These are phyloP conservation scores for Drosophila ercepeae DNA, from an alignment of 1,140 invertebrate species.

Conservation along the genomic window DNA sequence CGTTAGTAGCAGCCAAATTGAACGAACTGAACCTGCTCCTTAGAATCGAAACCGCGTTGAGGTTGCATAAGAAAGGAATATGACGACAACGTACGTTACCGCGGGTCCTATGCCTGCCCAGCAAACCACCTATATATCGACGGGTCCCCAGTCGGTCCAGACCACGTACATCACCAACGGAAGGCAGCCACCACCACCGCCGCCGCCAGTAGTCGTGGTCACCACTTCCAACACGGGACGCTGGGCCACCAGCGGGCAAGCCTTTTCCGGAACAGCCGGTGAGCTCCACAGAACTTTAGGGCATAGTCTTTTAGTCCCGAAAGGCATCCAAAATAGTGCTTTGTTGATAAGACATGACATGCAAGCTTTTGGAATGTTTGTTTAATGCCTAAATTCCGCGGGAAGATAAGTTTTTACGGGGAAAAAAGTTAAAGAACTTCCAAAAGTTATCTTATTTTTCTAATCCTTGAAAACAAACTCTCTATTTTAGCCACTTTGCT, in stretches of 20 bases:
- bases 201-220: conserved; percentile 39
- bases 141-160: conserved; percentile 20
- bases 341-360: neutral
- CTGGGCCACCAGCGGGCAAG: conserved; percentile 11
- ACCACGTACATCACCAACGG: conserved; percentile 33
- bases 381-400: neutral
- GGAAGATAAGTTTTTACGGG: neutral
- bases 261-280: conserved; percentile 18
- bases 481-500: conserved; percentile 37
- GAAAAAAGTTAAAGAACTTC: too few species aligned
- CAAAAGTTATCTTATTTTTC: too few species aligned
- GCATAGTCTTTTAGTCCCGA: neutral
- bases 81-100: conserved; percentile 53
- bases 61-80: conserved; percentile 18
- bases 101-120: conserved; percentile 25
- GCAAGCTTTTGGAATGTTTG: neutral
- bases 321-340: neutral
- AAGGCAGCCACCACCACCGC: conserved; percentile 15
- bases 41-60: neutral
- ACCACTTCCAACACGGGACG: conserved; percentile 18
- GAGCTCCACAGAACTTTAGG: neutral
- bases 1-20: conserved; percentile 19
- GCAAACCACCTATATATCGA: conserved; percentile 29
- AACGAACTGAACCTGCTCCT: conserved; percentile 30
- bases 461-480: neutral